phyloP scores from a whole-genome alignment of 2,797 vertebrate species.

The Megalops cyprinoides region DNA sequence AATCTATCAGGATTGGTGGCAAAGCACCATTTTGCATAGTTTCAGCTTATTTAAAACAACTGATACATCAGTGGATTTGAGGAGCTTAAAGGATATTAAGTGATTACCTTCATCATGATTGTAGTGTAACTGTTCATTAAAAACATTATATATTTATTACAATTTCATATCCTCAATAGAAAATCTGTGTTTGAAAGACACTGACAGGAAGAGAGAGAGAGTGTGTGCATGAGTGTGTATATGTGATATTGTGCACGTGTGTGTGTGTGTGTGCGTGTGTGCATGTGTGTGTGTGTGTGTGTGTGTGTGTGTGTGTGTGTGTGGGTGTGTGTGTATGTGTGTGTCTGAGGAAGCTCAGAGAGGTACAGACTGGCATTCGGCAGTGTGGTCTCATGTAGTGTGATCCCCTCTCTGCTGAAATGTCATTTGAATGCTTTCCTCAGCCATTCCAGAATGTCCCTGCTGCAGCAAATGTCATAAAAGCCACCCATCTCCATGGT shows the following conservation, averaged over 20 bases:
- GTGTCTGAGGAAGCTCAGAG: background rate
- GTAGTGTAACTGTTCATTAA: background rate
- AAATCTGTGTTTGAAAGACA: background rate
- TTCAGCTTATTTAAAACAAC: background rate
- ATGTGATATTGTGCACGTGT: background rate
- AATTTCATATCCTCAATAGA: background rate
- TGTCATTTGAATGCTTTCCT: background rate
- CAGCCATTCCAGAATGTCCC: constrained; percentile 1
- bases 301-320: background rate
- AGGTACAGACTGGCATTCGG: background rate
- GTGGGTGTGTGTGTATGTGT: too few relatives aligned
- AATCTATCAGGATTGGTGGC: background rate
- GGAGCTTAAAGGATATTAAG: background rate
- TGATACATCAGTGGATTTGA: background rate
- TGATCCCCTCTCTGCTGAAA: background rate
- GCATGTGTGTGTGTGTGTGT: background rate
- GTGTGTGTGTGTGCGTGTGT: background rate
- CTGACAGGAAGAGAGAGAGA: too few relatives aligned
- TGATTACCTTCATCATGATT: background rate
- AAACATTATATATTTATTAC: background rate
- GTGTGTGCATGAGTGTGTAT: too few relatives aligned
- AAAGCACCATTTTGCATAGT: background rate
- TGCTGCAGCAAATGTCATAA: background rate
- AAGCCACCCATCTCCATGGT: background rate
- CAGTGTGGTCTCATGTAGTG: background rate